Percentiles rank a stretch among this genome's conserved stretches.
Evolutionary conservation across 2,113 vertebrate species (phyloP).

Genomic region (Etheostoma cragini): DNA sequence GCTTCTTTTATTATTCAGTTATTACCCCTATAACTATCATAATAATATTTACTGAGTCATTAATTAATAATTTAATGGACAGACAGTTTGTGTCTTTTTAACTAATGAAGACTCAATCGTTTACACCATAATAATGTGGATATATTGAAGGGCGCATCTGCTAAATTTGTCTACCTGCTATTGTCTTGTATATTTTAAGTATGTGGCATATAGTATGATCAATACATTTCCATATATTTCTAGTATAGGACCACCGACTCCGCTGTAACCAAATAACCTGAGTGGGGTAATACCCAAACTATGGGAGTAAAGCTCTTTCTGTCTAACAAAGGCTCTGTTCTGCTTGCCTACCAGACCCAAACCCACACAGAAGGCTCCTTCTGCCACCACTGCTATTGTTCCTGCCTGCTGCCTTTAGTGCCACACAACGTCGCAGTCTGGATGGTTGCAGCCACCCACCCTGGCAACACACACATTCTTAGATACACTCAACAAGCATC

Average conservation of each 20-base stretch:
- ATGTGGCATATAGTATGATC: neutral
- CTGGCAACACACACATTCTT: constrained; percentile 70
- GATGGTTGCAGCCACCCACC: constrained; percentile 51
- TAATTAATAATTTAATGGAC: neutral
- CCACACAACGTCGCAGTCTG: constrained; percentile 69
- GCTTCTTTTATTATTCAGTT: constrained; percentile 10
- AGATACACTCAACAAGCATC: constrained; percentile 59
- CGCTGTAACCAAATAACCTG: constrained; percentile 43
- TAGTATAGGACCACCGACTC: constrained; percentile 29
- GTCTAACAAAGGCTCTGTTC: constrained; percentile 64
- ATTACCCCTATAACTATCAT: neutral
- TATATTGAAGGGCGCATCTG: neutral
- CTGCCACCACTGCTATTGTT: constrained; percentile 75
- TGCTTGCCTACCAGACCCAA: constrained; percentile 65
- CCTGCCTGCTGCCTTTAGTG: constrained; percentile 59
- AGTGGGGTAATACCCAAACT: constrained; percentile 36
- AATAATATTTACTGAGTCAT: constrained; percentile 11
- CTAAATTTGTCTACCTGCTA: neutral
- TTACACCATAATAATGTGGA: neutral
- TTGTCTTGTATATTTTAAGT: neutral
- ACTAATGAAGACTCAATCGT: neutral
- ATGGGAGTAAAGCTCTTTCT: constrained; percentile 47
- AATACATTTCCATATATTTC: constrained; percentile 3
- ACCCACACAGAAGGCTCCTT: constrained; percentile 77
- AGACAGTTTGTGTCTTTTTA: neutral